phyloP scores from a whole-genome alignment of 2,888 invertebrate species.

The Idaea straminata region DNA sequence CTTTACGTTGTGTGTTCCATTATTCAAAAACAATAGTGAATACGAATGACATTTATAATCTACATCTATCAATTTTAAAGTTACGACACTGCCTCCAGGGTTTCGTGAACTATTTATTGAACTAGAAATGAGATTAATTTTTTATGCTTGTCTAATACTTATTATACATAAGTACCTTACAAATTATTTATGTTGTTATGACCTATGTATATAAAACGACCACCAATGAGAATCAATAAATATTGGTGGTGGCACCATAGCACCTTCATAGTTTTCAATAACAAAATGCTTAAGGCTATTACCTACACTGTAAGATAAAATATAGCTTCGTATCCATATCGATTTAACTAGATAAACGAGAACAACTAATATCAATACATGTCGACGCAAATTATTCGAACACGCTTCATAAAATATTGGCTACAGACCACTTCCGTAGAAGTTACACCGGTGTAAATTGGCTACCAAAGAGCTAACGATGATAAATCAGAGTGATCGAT shows the following conservation, averaged over 20 bases:
- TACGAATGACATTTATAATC: constrained; percentile 58
- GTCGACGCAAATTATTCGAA: not conserved
- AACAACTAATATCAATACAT: not conserved
- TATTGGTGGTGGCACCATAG: not conserved
- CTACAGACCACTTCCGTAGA: not conserved
- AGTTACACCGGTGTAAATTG: not conserved
- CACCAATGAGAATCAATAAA: not conserved
- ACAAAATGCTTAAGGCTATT: not conserved
- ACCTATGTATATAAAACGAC: not conserved
- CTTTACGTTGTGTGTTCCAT: constrained; percentile 36
- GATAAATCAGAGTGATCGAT: not conserved
- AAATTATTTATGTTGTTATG: not conserved
- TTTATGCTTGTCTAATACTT: not conserved
- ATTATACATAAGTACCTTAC: not conserved
- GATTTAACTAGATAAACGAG: not conserved
- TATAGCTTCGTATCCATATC: not conserved
- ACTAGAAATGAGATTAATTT: not conserved
- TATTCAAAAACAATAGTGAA: constrained; percentile 57
- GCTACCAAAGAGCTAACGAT: not conserved
- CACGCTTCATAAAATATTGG: not conserved
- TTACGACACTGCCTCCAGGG: constrained; percentile 4
- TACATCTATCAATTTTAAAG: constrained; percentile 38
- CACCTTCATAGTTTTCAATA: not conserved
- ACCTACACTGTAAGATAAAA: not conserved
- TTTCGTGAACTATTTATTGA: not conserved